These are phyloP conservation scores for Tragelaphus buxtoni DNA, from an alignment of 2,113 vertebrate genomes.

Conservation along the genomic window DNA sequence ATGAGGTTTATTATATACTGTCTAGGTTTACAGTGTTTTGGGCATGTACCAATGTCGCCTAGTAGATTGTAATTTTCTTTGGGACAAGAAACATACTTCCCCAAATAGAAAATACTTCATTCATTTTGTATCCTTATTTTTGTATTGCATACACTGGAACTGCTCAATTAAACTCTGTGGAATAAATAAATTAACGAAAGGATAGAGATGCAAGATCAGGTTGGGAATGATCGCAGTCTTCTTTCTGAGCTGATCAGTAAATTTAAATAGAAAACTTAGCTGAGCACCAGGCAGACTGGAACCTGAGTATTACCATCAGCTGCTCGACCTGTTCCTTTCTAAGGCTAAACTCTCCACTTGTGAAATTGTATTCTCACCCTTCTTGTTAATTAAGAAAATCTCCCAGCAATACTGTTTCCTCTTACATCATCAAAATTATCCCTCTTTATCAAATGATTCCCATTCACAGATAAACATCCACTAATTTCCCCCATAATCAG, in stretches of 20 bases:
- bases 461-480: background rate
- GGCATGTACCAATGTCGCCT: too few relatives aligned
- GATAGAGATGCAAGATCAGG: background rate
- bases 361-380: too few relatives aligned
- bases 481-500: fast-evolving
- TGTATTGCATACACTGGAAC: background rate
- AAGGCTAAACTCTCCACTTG: background rate
- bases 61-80: background rate
- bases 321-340: background rate
- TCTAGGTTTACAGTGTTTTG: background rate
- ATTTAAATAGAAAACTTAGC: background rate
- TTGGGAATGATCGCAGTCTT: background rate
- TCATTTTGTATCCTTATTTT: background rate
- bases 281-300: background rate
- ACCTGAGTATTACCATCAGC: background rate
- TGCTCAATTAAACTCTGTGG: background rate
- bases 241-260: background rate
- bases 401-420: background rate
- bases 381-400: background rate
- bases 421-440: background rate
- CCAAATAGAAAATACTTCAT: background rate
- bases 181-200: background rate
- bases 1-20: background rate
- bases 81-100: background rate
- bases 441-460: background rate